A percentile compares a stretch with the other conserved stretches of the same genome.
These are phyloP conservation scores for Acrobasis suavella DNA, from an alignment of 2,888 invertebrate species.

Conservation along the genomic window DNA sequence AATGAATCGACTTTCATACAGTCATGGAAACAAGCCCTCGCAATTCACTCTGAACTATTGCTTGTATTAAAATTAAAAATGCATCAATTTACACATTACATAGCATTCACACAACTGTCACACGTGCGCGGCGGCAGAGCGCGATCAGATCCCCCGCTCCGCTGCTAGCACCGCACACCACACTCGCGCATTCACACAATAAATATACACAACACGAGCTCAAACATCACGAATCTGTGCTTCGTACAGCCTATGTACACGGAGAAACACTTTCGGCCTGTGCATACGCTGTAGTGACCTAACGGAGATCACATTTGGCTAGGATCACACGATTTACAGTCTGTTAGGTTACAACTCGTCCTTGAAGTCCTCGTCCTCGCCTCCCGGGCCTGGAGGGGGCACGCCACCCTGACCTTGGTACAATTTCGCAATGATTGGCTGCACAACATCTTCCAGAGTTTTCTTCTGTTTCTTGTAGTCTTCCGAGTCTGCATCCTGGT, in stretches of 20 bases:
- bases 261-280: conserved; percentile 29
- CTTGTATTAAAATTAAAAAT: conserved; percentile 71
- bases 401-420: conserved; percentile 93
- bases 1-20: conserved; percentile 43
- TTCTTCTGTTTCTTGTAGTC: conserved; percentile 98
- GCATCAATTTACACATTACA: conserved; percentile 66
- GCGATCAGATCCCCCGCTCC: conserved; percentile 52
- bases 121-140: conserved; percentile 51
- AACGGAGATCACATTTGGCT: conserved; percentile 72
- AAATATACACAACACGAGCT: conserved; percentile 76
- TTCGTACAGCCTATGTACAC: conserved; percentile 47
- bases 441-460: conserved; percentile 95
- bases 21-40: conserved; percentile 50
- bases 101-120: conserved; percentile 37
- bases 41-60: conserved; percentile 52
- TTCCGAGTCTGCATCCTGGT: conserved; percentile 95
- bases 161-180: conserved; percentile 52
- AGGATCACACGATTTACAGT: conserved; percentile 62
- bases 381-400: conserved; percentile 88
- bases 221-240: conserved; percentile 61
- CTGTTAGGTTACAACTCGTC: conserved; percentile 88
- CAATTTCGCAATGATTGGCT: conserved; percentile 98
- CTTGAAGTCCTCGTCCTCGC: conserved; percentile 89
- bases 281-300: conserved; percentile 48
- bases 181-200: conserved; percentile 52